These are phyloP conservation scores for Siniperca obscura DNA, from an alignment of 2,797 vertebrate genomes.

Conservation along the genomic window DNA sequence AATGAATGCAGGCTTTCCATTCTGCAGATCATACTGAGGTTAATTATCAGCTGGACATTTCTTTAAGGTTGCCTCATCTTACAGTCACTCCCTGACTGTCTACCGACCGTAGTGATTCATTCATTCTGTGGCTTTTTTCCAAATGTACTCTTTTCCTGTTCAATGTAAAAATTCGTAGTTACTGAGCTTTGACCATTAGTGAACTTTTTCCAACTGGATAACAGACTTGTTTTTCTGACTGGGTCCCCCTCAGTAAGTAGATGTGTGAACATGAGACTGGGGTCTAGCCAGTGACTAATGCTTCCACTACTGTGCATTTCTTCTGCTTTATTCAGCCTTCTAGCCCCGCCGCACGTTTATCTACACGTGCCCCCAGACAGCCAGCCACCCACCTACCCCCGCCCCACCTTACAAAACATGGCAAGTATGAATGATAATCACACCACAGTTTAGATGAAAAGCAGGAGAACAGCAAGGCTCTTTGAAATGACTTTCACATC, in stretches of 20 bases:
- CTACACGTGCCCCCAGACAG: slow-evolving; percentile 66
- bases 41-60: slow-evolving; percentile 27
- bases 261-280: slow-evolving; percentile 69
- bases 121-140: slow-evolving; percentile 19
- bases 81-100: slow-evolving; percentile 6
- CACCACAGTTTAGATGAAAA: slow-evolving; percentile 57
- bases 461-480: slow-evolving; percentile 51
- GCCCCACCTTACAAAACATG: slow-evolving; percentile 45
- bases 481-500: slow-evolving; percentile 73
- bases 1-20: slow-evolving; percentile 1
- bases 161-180: not conserved
- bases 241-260: slow-evolving; percentile 45
- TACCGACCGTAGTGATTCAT: slow-evolving; percentile 16
- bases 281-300: slow-evolving; percentile 72
- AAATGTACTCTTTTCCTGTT: slow-evolving; percentile 24
- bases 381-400: not conserved
- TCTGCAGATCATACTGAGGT: slow-evolving; percentile 30
- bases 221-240: slow-evolving; percentile 64
- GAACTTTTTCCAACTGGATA: slow-evolving; percentile 58
- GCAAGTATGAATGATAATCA: slow-evolving; percentile 55
- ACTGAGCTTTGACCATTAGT: slow-evolving; percentile 46
- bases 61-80: slow-evolving; percentile 32
- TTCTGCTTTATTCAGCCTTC: slow-evolving; percentile 70
- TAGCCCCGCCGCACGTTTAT: slow-evolving; percentile 69
- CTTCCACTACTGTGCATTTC: slow-evolving; percentile 73